These are phyloP conservation scores for Oryzias woworae DNA, from an alignment of 2,113 vertebrate species.

Conservation along the genomic window DNA sequence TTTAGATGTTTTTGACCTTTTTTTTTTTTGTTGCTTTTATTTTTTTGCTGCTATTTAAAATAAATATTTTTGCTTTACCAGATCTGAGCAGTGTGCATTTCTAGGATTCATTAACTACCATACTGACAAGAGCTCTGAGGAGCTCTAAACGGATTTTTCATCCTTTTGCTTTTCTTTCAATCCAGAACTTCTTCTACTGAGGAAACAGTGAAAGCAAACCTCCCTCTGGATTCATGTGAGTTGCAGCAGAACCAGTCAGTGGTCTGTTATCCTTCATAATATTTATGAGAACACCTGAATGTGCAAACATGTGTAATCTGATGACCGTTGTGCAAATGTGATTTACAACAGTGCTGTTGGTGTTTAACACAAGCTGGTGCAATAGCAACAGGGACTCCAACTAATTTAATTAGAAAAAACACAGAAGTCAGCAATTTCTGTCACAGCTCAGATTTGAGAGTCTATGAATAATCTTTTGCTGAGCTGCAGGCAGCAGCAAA, in stretches of 20 bases:
- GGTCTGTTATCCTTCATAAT: conserved; percentile 13
- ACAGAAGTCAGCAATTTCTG: conserved; percentile 75
- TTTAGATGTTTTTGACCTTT: too few species aligned
- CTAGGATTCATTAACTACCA: too few species aligned
- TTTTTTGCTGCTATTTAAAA: too few species aligned
- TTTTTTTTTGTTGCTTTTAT: too few species aligned
- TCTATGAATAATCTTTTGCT: conserved; percentile 57
- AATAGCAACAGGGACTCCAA: conserved; percentile 51
- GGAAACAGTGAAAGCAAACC: too few species aligned
- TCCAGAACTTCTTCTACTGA: too few species aligned
- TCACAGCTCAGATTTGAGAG: conserved; percentile 52
- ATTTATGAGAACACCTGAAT: conserved; percentile 29
- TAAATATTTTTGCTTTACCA: too few species aligned
- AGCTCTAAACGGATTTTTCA: too few species aligned
- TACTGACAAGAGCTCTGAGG: too few species aligned
- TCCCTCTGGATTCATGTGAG: not conserved
- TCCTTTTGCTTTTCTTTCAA: too few species aligned
- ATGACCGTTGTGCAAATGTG: conserved; percentile 48
- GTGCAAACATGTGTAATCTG: conserved; percentile 49
- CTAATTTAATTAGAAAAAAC: conserved; percentile 75
- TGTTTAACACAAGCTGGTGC: conserved; percentile 51
- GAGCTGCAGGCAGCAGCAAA: conserved; percentile 65
- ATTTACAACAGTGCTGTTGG: conserved; percentile 50
- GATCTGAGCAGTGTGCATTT: too few species aligned
- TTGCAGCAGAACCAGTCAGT: conserved; percentile 16